Percentiles rank a stretch among this genome's conserved stretches.
These are phyloP conservation scores for Papilio demoleus DNA, from an alignment of 2,888 invertebrate species.

Conservation along the genomic window DNA sequence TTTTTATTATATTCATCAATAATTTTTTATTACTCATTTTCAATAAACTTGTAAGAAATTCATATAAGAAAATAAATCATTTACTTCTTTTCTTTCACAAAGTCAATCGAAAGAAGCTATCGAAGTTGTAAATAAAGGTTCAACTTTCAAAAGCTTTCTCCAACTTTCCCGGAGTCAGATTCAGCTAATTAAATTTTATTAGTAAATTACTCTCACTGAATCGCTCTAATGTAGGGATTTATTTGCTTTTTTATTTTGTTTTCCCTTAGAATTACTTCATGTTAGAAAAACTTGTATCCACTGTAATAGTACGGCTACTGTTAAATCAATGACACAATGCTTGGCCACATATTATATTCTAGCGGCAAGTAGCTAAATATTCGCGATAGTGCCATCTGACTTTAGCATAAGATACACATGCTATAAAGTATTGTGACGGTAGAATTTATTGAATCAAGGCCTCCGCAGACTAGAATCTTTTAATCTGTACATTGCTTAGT, in stretches of 20 bases:
- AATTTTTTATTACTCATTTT: too few relatives aligned
- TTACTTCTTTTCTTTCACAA: constrained; percentile 1
- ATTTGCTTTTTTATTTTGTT: background rate
- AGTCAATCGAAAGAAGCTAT: constrained; percentile 22
- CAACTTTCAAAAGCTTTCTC: constrained; percentile 30
- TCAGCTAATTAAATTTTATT: constrained; percentile 21
- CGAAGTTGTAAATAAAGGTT: constrained; percentile 15
- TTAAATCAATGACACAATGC: too few relatives aligned
- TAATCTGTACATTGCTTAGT: too few relatives aligned
- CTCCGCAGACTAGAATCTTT: too few relatives aligned
- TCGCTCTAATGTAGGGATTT: constrained; percentile 12
- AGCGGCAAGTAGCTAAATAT: too few relatives aligned
- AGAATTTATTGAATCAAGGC: too few relatives aligned
- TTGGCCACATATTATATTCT: too few relatives aligned
- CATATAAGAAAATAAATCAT: background rate
- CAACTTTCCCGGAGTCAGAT: background rate
- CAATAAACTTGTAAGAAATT: too few relatives aligned
- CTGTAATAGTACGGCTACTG: background rate
- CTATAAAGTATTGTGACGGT: too few relatives aligned
- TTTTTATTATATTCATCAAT: too few relatives aligned
- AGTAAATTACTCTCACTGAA: constrained; percentile 16
- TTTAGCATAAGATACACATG: too few relatives aligned
- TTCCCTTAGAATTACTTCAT: background rate
- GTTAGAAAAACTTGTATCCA: background rate
- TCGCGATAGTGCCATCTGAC: too few relatives aligned